Evolutionary conservation across 2,888 invertebrate species (phyloP).

Genomic region (Chrysolina haemoptera): DNA sequence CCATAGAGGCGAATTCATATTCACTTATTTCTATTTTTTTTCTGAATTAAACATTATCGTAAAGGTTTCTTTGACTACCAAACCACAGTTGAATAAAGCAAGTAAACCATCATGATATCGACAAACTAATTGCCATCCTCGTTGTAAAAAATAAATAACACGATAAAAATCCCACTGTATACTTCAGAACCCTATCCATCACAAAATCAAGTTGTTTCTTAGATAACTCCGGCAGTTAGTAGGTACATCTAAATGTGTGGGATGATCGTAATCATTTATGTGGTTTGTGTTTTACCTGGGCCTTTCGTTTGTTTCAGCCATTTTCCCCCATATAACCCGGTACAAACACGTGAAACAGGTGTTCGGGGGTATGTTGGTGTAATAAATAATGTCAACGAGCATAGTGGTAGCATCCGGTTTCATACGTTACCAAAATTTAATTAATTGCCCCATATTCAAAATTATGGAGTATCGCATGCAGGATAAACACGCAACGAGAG

Average conservation of each 20-base stretch:
- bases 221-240: conserved; percentile 16
- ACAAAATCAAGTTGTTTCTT: conserved; percentile 17
- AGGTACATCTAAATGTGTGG: conserved; percentile 22
- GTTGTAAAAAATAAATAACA: conserved; percentile 10
- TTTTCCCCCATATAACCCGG: conserved; percentile 34
- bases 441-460: conserved; percentile 19
- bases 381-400: conserved; percentile 44
- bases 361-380: conserved; percentile 39
- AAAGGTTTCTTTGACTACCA: no score
- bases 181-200: conserved; percentile 22
- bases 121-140: conserved; percentile 7
- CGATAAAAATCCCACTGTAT: conserved; percentile 19
- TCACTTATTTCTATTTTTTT: no score
- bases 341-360: conserved; percentile 40
- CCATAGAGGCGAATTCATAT: no score
- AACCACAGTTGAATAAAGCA: not conserved
- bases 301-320: conserved; percentile 24
- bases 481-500: not conserved
- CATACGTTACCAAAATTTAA: conserved; percentile 26
- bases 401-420: conserved; percentile 47
- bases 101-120: not conserved
- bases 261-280: conserved; percentile 22
- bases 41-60: no score
- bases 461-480: not conserved
- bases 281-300: conserved; percentile 29